Conservation (phyloP, 2,113 vertebrate species). For the Isichthys henryi region DNA sequence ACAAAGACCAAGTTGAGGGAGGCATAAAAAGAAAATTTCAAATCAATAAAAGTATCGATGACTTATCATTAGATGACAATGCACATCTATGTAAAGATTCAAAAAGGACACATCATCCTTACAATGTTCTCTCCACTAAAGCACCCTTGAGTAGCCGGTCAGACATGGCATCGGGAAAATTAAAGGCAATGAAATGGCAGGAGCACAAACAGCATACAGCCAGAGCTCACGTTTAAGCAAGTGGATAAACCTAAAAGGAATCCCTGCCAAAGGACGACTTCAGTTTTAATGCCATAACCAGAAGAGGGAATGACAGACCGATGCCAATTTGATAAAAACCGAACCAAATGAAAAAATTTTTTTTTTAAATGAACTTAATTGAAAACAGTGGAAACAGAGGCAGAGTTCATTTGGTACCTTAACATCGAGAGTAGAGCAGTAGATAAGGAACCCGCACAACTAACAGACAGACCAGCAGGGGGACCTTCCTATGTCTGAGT, state of each 20-base stretch:
- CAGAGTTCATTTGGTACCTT: neutral
- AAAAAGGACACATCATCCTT: neutral
- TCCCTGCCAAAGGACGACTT: neutral
- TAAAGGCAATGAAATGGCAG: neutral
- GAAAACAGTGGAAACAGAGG: neutral
- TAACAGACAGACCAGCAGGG: neutral
- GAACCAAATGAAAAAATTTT: neutral
- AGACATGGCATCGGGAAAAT: neutral
- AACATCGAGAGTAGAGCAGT: neutral
- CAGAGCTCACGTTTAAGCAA: neutral
- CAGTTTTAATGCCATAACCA: neutral
- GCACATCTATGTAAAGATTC: neutral
- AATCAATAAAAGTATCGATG: too few relatives aligned
- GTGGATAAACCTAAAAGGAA: neutral
- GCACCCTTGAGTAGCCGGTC: neutral
- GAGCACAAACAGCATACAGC: neutral
- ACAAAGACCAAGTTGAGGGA: too few relatives aligned
- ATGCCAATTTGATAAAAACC: neutral
- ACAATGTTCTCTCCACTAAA: neutral
- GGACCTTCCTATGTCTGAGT: neutral
- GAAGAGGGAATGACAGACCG: neutral
- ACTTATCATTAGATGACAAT: neutral
- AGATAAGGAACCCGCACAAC: neutral
- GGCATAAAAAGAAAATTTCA: too few relatives aligned
- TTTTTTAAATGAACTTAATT: neutral